Evolutionary conservation across 2,113 vertebrate genomes (phyloP), one percentile per base, ranked within the genome.

Genomic region (Typhlomys cinereus): DNA sequence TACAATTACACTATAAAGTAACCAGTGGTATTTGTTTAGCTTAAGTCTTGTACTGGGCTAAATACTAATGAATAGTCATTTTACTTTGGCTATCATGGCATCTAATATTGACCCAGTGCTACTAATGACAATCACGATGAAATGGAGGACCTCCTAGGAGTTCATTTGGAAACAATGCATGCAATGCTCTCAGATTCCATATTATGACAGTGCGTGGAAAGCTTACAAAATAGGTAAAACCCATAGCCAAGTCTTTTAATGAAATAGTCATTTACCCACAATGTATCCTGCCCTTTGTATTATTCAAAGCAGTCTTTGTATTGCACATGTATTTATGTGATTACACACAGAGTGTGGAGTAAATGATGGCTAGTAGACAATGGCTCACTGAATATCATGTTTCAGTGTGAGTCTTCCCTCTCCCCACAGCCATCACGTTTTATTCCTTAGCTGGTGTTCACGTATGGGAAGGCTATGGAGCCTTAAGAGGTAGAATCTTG

Each of bases 1-100:
- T 5, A 59, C 7, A 87, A 18, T 89, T 64, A 85, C 44, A 61
- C 34, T 73, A 61, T 57, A 54, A 82, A 81, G 39, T 78, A 73
- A 93, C 66, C 52, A 85, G 2, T 88, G 39, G 10, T 29, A 50
- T 48, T n/a, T n/a, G n/a, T n/a, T 85, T 91, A 67, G 67, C 20
- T 73, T 80, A 90, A 74, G 29, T 41, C 17, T 46, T 91, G 8
- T 85, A 92, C 34, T 88, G 44, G 67, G 62, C 44, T 82, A 82
- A 36, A 81, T 82, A 20, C 48, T 91, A 66, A 81, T 76, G 13
- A 70, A 39, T 44, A 74, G 46, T 76, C 70, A 76, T 36, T 83
- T 75, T 59, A 62, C 74, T 86, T 21, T 52, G 93, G 44, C 21
- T 27, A 7, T 66, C 44, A 54, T 89, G 36, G 57, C 83, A 57